phyloP scores from a whole-genome alignment of 2,113 vertebrate genomes.

The Silurus asotus region DNA sequence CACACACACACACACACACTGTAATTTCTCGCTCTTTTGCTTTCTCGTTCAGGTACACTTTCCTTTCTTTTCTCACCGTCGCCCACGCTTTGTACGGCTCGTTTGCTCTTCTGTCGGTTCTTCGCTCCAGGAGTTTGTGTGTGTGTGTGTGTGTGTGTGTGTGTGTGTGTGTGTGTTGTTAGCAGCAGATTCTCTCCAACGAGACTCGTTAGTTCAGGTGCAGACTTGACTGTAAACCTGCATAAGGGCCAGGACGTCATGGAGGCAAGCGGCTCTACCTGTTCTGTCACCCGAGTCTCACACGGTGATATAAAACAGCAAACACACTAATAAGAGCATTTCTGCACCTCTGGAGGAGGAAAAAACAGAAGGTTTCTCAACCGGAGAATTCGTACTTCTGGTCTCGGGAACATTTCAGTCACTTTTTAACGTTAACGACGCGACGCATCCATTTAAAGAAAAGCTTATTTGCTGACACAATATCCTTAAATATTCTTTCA shows the following conservation, averaged over 20 bases:
- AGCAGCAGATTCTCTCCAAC: neutral
- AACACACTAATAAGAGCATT: neutral
- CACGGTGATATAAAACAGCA: neutral
- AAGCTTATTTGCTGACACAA: too few relatives aligned
- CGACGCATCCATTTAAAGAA: too few relatives aligned
- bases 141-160: too few relatives aligned
- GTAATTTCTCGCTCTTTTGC: neutral
- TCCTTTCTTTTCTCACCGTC: neutral
- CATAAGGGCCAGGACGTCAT: neutral
- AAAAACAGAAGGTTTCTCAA: neutral
- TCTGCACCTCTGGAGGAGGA: neutral
- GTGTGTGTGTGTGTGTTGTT: neutral
- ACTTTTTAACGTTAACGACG: too few relatives aligned
- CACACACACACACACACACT: too few relatives aligned
- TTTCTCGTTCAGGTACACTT: neutral
- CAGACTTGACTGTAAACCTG: neutral
- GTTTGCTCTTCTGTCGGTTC: neutral
- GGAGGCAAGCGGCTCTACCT: constrained; percentile 26
- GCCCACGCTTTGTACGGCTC: neutral
- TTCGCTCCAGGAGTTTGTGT: neutral
- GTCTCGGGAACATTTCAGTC: neutral
- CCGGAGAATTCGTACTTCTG: neutral
- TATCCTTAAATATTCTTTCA: too few relatives aligned
- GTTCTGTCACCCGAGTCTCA: constrained; percentile 16
- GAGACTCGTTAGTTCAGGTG: neutral